phyloP scores from a whole-genome alignment of 2,888 invertebrate species.

The Gandaritis pyraliata region DNA sequence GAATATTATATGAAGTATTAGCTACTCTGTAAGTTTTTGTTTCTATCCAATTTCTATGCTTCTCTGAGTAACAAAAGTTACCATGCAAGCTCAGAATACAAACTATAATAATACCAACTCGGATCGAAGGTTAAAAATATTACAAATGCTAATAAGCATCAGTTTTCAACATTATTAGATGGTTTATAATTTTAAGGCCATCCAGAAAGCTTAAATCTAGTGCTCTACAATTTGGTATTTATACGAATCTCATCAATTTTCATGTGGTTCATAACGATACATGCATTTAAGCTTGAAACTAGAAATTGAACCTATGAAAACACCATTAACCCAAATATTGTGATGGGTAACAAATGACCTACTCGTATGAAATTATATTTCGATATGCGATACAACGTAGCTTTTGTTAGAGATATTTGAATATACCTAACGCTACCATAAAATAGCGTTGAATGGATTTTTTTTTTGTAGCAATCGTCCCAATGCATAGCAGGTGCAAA shows the following conservation, averaged over 20 bases:
- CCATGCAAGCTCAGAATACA: too few species aligned
- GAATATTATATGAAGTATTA: background rate
- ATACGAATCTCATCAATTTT: constrained; percentile 27
- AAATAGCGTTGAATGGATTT: constrained; percentile 46
- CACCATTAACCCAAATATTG: constrained; percentile 55
- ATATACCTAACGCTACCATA: constrained; percentile 62
- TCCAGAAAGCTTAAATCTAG: background rate
- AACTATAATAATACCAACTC: too few species aligned
- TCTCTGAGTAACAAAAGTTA: too few species aligned
- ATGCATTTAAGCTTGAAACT: constrained; percentile 45
- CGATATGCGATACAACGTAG: constrained; percentile 27
- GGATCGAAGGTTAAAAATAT: too few species aligned
- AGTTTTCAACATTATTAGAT: background rate
- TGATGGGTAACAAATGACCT: constrained; percentile 49
- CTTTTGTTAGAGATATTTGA: constrained; percentile 47
- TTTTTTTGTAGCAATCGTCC: constrained; percentile 65
- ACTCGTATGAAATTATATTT: constrained; percentile 34
- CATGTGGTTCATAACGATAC: constrained; percentile 30
- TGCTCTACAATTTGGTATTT: constrained; percentile 2
- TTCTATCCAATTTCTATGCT: too few species aligned
- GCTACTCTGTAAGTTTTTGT: background rate
- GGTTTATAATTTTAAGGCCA: background rate
- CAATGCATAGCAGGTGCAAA: constrained; percentile 40
- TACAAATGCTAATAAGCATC: background rate
- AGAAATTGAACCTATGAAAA: constrained; percentile 47